A percentile compares a stretch with the other conserved stretches of the same genome.
Evolutionary conservation across 2,888 invertebrate species (phyloP).

Genomic region (Nymphalis polychloros): DNA sequence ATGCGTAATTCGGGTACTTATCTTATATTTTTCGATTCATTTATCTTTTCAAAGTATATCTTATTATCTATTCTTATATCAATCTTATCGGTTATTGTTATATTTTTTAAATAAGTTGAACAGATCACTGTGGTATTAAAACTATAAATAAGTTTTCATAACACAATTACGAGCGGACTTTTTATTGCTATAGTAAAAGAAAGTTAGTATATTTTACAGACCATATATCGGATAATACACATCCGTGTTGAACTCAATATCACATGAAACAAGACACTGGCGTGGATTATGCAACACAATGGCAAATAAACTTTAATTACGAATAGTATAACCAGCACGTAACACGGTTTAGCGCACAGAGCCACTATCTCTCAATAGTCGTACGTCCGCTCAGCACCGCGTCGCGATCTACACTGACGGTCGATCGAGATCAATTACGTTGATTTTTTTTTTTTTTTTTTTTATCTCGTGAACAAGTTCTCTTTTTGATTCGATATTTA

Average conservation of each 20-base stretch:
- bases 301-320: slow-evolving; percentile 27
- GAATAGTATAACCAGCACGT: slow-evolving; percentile 11
- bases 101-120: too few relatives aligned
- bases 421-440: slow-evolving; percentile 24
- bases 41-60: slow-evolving; percentile 12
- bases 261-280: slow-evolving; percentile 21
- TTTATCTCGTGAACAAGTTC: slow-evolving; percentile 9
- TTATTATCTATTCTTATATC: not conserved
- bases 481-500: slow-evolving; percentile 15
- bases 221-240: slow-evolving; percentile 9
- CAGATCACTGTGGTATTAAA: too few relatives aligned
- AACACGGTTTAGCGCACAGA: slow-evolving; percentile 24
- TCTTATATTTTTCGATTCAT: slow-evolving; percentile 2
- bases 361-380: slow-evolving; percentile 32
- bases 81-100: not conserved
- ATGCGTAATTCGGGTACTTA: slow-evolving; percentile 14
- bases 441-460: slow-evolving; percentile 6
- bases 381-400: slow-evolving; percentile 36
- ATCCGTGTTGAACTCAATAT: slow-evolving; percentile 4
- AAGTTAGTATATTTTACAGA: not conserved
- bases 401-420: slow-evolving; percentile 46
- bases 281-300: slow-evolving; percentile 28
- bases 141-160: too few relatives aligned
- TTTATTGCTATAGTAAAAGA: not conserved
- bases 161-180: too few relatives aligned